phyloP scores from a whole-genome alignment of 2,113 vertebrate species.

The Catharus fuscescens region DNA sequence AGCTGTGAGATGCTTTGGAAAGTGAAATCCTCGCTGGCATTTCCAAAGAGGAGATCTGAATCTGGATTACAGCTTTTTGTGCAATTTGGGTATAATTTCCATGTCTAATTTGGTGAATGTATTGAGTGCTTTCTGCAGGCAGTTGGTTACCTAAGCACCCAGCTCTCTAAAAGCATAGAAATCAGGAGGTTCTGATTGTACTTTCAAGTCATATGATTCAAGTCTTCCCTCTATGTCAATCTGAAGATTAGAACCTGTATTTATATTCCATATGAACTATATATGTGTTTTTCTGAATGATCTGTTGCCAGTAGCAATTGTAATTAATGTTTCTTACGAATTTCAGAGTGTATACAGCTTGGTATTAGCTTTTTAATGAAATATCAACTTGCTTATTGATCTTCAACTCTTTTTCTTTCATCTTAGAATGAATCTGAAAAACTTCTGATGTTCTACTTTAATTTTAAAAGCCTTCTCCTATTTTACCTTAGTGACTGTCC shows the following conservation, averaged over 20 bases:
- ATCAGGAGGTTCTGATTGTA: neutral
- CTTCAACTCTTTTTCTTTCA: constrained; percentile 28
- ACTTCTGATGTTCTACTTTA: neutral
- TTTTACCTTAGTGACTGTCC: neutral
- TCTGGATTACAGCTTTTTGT: constrained; percentile 46
- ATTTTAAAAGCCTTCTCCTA: neutral
- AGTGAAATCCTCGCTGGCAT: constrained; percentile 36
- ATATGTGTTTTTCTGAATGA: neutral
- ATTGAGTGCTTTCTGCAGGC: neutral
- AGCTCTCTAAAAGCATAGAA: neutral
- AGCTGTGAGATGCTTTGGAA: constrained; percentile 42
- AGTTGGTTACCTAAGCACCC: constrained; percentile 17
- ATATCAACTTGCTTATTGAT: constrained; percentile 32
- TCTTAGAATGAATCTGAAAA: constrained; percentile 18
- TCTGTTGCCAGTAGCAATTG: neutral
- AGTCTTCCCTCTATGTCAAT: neutral
- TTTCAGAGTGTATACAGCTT: neutral
- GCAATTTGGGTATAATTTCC: constrained; percentile 47
- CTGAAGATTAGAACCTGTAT: neutral
- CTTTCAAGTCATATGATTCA: neutral
- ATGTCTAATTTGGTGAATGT: constrained; percentile 44
- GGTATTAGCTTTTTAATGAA: constrained; percentile 8
- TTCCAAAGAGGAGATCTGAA: constrained; percentile 37
- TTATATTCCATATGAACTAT: neutral
- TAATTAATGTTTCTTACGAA: neutral